Conservation (phyloP, 2,888 invertebrate genomes). For the Galerucella nymphaeae region DNA sequence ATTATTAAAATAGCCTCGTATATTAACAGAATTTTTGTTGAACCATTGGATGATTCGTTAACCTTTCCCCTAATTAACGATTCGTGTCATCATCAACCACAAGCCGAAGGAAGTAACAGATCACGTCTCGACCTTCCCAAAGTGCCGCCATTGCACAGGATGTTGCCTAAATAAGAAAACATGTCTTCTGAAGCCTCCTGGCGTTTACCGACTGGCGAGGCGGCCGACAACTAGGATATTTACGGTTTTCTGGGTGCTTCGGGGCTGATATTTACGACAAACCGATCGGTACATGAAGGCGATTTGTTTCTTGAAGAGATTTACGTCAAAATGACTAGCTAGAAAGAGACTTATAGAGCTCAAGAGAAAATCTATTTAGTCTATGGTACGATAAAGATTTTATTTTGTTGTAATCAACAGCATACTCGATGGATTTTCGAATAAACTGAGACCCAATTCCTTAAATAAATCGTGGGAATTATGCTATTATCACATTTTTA, state of each 20-base stretch:
- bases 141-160: slow-evolving; percentile 26
- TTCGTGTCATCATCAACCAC: neutral
- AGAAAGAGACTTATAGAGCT: slow-evolving; percentile 8
- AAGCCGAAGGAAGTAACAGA: neutral
- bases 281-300: slow-evolving; percentile 17
- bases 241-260: slow-evolving; percentile 18
- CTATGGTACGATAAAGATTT: neutral
- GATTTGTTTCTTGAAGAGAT: slow-evolving; percentile 17
- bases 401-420: neutral
- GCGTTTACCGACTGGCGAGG: slow-evolving; percentile 23
- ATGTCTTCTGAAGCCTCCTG: slow-evolving; percentile 34
- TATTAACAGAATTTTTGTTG: neutral
- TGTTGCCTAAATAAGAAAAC: slow-evolving; percentile 34
- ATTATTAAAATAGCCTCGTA: neutral
- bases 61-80: neutral
- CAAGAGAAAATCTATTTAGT: slow-evolving; percentile 4
- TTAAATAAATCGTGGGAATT: neutral
- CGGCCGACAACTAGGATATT: slow-evolving; percentile 20
- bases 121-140: slow-evolving; percentile 2
- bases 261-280: slow-evolving; percentile 19
- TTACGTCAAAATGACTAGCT: slow-evolving; percentile 16
- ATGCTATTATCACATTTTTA: too few species aligned
- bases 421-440: neutral
- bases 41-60: neutral
- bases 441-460: neutral